Conservation (phyloP, 2,797 vertebrate species). For the Glyptemys insculpta region DNA sequence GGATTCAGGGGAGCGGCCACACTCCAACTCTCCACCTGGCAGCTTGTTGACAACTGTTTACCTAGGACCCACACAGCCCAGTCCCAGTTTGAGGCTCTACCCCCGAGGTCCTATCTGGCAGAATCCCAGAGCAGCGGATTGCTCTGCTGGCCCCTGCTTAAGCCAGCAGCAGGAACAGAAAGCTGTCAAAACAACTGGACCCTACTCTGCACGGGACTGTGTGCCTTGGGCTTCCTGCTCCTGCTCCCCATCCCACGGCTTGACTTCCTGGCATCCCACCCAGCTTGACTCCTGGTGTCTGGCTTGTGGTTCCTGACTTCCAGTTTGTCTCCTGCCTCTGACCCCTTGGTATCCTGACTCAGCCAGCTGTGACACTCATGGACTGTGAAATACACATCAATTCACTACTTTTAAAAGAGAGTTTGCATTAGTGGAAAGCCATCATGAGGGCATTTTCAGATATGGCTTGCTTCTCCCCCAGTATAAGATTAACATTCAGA, state of each 20-base stretch:
- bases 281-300: no score
- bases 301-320: no score
- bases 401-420: conserved; percentile 13
- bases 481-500: conserved; percentile 34
- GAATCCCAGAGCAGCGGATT: neutral
- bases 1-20: neutral
- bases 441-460: conserved; percentile 9
- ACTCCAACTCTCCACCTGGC: neutral
- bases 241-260: neutral
- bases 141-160: neutral
- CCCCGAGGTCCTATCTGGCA: neutral
- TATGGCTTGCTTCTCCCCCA: neutral
- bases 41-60: neutral
- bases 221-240: neutral
- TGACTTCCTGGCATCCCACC: neutral
- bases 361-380: neutral
- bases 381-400: neutral
- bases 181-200: neutral
- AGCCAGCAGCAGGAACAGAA: neutral
- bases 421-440: conserved; percentile 20
- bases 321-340: neutral
- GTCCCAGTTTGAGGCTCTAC: neutral
- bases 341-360: neutral
- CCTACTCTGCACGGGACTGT: neutral
- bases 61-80: neutral